phyloP scores from a whole-genome alignment of 2,113 vertebrate species.

The Cyanistes caeruleus region DNA sequence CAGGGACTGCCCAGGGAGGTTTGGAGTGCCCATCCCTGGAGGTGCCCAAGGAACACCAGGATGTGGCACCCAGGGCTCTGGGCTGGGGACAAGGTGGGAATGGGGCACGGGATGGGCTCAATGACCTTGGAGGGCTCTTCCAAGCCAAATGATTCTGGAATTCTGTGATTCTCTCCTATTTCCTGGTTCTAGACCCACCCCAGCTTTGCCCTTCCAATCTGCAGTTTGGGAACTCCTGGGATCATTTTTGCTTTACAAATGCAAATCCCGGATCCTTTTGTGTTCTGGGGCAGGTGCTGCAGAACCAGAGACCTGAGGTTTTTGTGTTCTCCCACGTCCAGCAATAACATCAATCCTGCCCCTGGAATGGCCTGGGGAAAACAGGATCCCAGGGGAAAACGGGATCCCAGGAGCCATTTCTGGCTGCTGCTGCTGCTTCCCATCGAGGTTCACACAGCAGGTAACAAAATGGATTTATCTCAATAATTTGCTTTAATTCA shows the following conservation, averaged over 20 bases:
- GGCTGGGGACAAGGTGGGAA: neutral
- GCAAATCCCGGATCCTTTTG: conserved; percentile 6
- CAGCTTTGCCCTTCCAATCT: neutral
- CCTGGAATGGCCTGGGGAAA: neutral
- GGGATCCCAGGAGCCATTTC: neutral
- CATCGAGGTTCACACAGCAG: neutral
- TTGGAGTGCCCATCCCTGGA: neutral
- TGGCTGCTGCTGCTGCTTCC: neutral
- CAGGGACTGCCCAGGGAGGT: neutral
- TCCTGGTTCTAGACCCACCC: neutral
- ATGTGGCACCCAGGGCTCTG: neutral
- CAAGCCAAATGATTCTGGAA: neutral
- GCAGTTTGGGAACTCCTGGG: neutral
- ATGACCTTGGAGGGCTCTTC: neutral
- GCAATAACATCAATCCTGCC: neutral
- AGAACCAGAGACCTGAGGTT: neutral
- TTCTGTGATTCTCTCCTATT: neutral
- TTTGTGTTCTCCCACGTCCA: neutral
- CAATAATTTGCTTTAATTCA: neutral
- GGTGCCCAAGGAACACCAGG: neutral
- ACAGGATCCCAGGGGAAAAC: neutral
- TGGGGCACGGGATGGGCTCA: neutral
- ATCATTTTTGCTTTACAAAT: neutral
- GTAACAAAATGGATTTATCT: conserved; percentile 15
- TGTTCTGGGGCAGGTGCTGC: neutral